phyloP scores from a whole-genome alignment of 2,888 invertebrate genomes.

The Yponomeuta cagnagella region DNA sequence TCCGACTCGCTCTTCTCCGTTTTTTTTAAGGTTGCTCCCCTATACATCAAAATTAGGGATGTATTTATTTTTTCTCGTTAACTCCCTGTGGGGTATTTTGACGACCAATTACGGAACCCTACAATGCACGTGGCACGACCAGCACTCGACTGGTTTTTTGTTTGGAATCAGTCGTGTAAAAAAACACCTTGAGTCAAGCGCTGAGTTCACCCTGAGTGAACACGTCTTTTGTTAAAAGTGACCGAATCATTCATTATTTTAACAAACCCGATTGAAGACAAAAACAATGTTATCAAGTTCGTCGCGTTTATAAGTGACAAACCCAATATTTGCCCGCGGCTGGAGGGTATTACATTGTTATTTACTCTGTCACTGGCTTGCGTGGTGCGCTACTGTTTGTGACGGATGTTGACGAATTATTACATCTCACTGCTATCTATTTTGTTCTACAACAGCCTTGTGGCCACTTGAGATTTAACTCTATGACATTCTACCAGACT shows the following conservation, averaged over 20 bases:
- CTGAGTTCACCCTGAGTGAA: no score
- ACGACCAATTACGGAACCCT: no score
- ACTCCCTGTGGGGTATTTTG: no score
- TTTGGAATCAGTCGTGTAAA: no score
- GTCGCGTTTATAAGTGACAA: slow-evolving; percentile 2
- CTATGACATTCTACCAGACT: no score
- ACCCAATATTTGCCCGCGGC: slow-evolving; percentile 2
- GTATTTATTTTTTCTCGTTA: no score
- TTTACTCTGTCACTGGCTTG: background rate
- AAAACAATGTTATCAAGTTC: slow-evolving; percentile 5
- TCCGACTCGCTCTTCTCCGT: no score
- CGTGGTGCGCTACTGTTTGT: slow-evolving; percentile 9
- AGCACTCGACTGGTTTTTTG: no score
- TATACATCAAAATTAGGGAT: no score
- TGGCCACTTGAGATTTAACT: background rate
- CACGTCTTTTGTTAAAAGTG: background rate
- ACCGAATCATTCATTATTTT: background rate
- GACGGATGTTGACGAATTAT: slow-evolving; percentile 1
- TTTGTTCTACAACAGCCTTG: background rate
- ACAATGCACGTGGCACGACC: no score
- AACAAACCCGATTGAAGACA: background rate
- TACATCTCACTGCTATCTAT: background rate
- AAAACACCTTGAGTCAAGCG: no score
- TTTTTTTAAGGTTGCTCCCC: no score
- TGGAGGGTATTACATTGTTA: background rate